A percentile compares a stretch with the other conserved stretches of the same genome.
Conservation (phyloP, 2,888 invertebrate species). For the Eupithecia inturbata region DNA sequence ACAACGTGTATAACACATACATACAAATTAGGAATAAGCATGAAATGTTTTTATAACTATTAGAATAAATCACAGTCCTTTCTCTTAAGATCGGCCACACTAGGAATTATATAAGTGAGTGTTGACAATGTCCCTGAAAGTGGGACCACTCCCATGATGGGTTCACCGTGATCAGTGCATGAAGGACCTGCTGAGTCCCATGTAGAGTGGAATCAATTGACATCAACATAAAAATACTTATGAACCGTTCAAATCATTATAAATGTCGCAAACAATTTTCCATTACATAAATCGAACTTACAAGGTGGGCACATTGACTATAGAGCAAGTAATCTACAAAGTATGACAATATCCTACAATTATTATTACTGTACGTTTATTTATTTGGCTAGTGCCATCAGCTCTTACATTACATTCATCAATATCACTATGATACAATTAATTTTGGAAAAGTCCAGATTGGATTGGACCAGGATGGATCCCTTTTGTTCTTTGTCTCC, state of each 20-base stretch:
- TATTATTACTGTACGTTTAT: conserved; percentile 53
- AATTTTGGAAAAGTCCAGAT: neutral
- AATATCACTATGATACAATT: neutral
- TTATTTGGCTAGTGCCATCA: conserved; percentile 47
- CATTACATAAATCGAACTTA: conserved; percentile 64
- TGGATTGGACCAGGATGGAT: conserved; percentile 3
- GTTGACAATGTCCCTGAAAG: conserved; percentile 14
- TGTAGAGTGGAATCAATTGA: conserved; percentile 35
- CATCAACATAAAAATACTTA: conserved; percentile 26
- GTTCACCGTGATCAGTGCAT: conserved; percentile 26
- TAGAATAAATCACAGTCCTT: conserved; percentile 83
- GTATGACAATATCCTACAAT: conserved; percentile 53
- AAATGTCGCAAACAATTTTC: conserved; percentile 48
- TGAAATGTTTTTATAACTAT: conserved; percentile 67
- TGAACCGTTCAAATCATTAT: conserved; percentile 29
- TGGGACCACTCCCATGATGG: conserved; percentile 7
- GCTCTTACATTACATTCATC: conserved; percentile 2
- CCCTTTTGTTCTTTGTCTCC: neutral
- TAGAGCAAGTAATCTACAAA: conserved; percentile 62
- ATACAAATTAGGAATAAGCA: conserved; percentile 79
- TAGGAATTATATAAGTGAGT: conserved; percentile 54
- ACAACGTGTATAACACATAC: conserved; percentile 67
- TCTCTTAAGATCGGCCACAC: conserved; percentile 72
- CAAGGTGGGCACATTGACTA: conserved; percentile 80
- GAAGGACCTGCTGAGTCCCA: conserved; percentile 10